Evolutionary conservation across 1,140 invertebrate species (phyloP).

Genomic region (Orius laevigatus): DNA sequence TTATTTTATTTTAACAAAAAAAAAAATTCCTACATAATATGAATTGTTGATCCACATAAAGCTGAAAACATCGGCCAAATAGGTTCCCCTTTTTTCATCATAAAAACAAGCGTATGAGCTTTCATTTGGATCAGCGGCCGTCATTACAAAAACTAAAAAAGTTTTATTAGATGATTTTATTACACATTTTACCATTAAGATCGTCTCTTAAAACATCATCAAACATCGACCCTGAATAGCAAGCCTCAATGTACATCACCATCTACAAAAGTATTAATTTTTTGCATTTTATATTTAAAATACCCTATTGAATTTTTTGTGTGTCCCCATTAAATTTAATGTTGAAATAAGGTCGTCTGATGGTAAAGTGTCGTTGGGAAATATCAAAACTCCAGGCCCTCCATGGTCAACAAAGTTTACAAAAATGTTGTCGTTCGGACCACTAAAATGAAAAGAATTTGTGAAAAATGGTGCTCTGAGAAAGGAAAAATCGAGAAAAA

Average conservation of each 20-base stretch:
- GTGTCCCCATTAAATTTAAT: conserved; percentile 31
- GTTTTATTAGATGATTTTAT: not conserved
- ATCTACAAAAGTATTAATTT: conserved; percentile 27
- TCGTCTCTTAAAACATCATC: conserved; percentile 33
- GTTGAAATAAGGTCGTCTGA: conserved; percentile 24
- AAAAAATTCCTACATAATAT: conserved; percentile 29
- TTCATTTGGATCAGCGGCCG: conserved; percentile 42
- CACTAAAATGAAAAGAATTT: conserved; percentile 27
- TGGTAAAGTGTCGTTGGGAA: conserved; percentile 29
- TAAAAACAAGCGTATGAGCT: conserved; percentile 44
- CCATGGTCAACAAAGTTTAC: conserved; percentile 51
- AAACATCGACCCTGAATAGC: conserved; percentile 52
- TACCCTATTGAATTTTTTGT: conserved; percentile 30
- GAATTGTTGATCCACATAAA: conserved; percentile 51
- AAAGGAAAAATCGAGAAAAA: no score
- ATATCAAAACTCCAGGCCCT: conserved; percentile 37
- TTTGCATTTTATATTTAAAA: not conserved
- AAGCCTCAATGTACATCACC: conserved; percentile 47
- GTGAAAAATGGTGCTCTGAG: not conserved
- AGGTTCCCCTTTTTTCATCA: conserved; percentile 31
- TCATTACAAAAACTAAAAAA: conserved; percentile 41
- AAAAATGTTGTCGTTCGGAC: conserved; percentile 41
- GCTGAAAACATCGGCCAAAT: conserved; percentile 42
- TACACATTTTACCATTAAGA: conserved; percentile 30
- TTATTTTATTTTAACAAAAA: no score